Conservation (phyloP, 2,113 vertebrate species). For the Psilopsiagon aurifrons region DNA sequence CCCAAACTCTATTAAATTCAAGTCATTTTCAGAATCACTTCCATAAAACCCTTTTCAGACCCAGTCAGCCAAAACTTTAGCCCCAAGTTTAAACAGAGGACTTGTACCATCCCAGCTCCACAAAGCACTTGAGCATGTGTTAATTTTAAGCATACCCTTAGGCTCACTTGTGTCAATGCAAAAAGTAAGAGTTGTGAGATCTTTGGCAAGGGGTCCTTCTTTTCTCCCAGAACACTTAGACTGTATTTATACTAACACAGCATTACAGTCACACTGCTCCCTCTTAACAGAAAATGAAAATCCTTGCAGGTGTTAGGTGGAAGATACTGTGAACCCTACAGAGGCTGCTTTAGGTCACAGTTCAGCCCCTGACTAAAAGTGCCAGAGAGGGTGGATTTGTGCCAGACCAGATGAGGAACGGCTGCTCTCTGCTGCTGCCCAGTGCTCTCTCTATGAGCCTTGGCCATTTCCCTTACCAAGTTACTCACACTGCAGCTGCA, state of each 20-base stretch:
- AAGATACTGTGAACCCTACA: neutral
- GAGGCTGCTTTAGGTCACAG: neutral
- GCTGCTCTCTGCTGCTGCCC: neutral
- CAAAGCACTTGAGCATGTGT: neutral
- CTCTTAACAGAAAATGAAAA: neutral
- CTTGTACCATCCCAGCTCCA: neutral
- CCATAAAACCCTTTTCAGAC: neutral
- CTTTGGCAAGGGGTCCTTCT: neutral
- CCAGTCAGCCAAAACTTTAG: neutral
- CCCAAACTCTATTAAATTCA: neutral
- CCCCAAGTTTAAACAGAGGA: neutral
- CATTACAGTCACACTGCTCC: neutral
- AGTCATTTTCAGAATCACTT: neutral
- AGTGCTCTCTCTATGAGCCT: accelerated
- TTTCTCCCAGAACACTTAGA: neutral
- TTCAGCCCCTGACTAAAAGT: neutral
- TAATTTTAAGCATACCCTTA: neutral
- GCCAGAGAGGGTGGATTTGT: neutral
- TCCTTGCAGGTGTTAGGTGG: neutral
- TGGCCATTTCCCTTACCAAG: neutral
- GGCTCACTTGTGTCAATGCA: neutral
- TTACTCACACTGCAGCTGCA: neutral
- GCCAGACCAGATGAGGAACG: accelerated
- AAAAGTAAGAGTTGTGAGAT: neutral
- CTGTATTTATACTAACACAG: neutral